Evolutionary conservation across 2,113 vertebrate genomes (phyloP).

Genomic region (Struthidea cinerea): DNA sequence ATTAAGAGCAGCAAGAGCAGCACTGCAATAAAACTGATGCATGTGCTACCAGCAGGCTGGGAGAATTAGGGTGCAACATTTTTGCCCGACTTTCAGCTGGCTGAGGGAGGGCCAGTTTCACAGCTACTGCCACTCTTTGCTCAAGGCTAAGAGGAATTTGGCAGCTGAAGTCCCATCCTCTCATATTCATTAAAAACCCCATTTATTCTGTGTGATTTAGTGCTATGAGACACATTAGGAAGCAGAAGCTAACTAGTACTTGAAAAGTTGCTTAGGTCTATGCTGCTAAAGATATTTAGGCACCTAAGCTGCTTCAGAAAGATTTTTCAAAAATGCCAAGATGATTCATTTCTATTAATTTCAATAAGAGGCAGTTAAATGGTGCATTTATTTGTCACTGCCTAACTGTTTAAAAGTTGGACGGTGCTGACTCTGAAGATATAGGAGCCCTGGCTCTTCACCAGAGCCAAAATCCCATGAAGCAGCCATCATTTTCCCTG

Average conservation of each 20-base stretch:
- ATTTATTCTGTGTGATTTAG: conserved; percentile 47
- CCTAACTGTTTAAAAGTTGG: conserved; percentile 50
- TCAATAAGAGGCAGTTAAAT: conserved; percentile 56
- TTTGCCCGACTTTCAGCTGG: neutral
- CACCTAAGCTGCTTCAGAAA: conserved; percentile 33
- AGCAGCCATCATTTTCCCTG: neutral
- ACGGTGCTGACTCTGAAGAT: conserved; percentile 10
- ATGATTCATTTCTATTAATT: conserved; percentile 63
- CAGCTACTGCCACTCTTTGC: neutral
- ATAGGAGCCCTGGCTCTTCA: conserved; percentile 22
- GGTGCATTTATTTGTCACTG: conserved; percentile 54
- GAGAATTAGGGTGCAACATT: neutral
- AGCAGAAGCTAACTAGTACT: conserved; percentile 24
- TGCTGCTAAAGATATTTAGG: conserved; percentile 39
- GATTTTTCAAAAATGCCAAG: conserved; percentile 46
- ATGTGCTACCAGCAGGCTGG: neutral
- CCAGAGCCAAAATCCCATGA: conserved; percentile 5
- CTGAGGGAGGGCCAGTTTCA: neutral
- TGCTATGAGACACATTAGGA: conserved; percentile 26
- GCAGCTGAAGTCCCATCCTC: conserved; percentile 8
- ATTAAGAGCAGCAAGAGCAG: neutral
- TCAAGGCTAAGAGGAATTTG: neutral
- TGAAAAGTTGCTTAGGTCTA: conserved; percentile 54
- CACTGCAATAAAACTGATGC: neutral
- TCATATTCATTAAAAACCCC: conserved; percentile 14